Conservation (phyloP, 2,113 vertebrate genomes). For the Periophthalmodon schlosseri region DNA sequence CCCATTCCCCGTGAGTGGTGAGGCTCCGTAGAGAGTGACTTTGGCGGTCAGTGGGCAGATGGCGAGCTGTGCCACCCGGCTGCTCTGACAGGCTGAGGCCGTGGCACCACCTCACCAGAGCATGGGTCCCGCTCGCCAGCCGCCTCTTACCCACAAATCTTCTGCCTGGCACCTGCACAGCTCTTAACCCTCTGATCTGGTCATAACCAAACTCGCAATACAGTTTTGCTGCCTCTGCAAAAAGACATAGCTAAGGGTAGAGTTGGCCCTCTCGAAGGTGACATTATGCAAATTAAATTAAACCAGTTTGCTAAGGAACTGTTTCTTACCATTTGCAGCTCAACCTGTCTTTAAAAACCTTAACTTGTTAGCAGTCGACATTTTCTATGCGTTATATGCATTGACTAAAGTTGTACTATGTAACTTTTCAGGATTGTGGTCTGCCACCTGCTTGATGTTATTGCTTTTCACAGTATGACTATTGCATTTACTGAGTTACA, state of each 20-base stretch:
- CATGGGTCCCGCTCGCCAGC: slow-evolving; percentile 41
- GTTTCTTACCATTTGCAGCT: too few relatives aligned
- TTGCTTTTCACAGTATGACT: too few relatives aligned
- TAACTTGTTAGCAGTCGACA: too few relatives aligned
- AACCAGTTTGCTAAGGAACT: background rate
- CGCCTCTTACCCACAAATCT: slow-evolving; percentile 35
- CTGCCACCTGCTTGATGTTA: too few relatives aligned
- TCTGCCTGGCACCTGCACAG: slow-evolving; percentile 34
- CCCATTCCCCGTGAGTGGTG: slow-evolving; percentile 1
- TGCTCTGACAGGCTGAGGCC: slow-evolving; percentile 54
- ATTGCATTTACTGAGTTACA: too few relatives aligned
- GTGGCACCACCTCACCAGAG: slow-evolving; percentile 50
- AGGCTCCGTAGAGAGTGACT: slow-evolving; percentile 64
- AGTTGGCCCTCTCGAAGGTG: background rate
- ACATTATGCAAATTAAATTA: background rate
- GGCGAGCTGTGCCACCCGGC: slow-evolving; percentile 61
- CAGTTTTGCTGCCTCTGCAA: slow-evolving; percentile 7
- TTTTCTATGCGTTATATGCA: too few relatives aligned
- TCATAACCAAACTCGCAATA: slow-evolving; percentile 20
- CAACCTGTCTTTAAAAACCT: too few relatives aligned
- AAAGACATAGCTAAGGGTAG: background rate
- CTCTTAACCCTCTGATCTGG: slow-evolving; percentile 47
- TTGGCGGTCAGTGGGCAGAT: slow-evolving; percentile 72
- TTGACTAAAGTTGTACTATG: too few relatives aligned
- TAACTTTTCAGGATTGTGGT: too few relatives aligned